Evolutionary conservation across 2,113 vertebrate genomes (phyloP).

Genomic region (Mus musculus): DNA sequence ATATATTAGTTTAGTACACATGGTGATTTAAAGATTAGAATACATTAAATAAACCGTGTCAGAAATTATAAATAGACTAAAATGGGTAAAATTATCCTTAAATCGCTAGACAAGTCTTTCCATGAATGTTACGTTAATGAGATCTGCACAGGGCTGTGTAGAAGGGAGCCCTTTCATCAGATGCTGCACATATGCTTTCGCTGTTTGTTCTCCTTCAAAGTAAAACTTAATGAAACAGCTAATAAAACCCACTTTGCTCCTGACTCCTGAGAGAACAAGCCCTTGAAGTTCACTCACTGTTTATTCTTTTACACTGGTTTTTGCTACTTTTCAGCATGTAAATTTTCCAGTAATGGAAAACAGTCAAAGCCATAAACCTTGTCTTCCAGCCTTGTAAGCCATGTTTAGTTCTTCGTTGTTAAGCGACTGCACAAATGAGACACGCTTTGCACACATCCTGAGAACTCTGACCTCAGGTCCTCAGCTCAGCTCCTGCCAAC

Average conservation of each 20-base stretch:
- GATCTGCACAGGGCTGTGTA: constrained; percentile 84
- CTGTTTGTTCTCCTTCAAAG: constrained; percentile 87
- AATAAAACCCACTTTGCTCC: constrained; percentile 87
- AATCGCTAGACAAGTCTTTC: constrained; percentile 83
- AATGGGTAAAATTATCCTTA: constrained; percentile 84
- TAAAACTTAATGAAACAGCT: constrained; percentile 90
- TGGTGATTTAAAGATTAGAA: constrained; percentile 84
- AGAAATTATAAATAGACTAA: constrained; percentile 83
- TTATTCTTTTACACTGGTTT: constrained; percentile 80
- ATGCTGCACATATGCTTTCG: constrained; percentile 84
- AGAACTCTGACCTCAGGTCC: constrained; percentile 62
- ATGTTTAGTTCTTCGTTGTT: constrained; percentile 74
- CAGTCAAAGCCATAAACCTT: constrained; percentile 73
- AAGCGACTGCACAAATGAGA: constrained; percentile 42
- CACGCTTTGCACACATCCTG: constrained; percentile 57
- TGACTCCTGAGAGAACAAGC: constrained; percentile 83
- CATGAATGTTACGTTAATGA: constrained; percentile 85
- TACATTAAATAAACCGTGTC: constrained; percentile 81
- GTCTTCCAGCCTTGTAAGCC: constrained; percentile 73
- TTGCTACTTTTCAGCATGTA: constrained; percentile 80
- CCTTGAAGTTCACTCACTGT: constrained; percentile 77
- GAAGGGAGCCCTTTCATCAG: constrained; percentile 84
- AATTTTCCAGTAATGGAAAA: constrained; percentile 79
- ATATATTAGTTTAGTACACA: constrained; percentile 74
- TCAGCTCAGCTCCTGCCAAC: constrained; percentile 66